Base-by-base conservation (phyloP, 92 coral and sea anemone species). In the Ricordea florida region DNA sequence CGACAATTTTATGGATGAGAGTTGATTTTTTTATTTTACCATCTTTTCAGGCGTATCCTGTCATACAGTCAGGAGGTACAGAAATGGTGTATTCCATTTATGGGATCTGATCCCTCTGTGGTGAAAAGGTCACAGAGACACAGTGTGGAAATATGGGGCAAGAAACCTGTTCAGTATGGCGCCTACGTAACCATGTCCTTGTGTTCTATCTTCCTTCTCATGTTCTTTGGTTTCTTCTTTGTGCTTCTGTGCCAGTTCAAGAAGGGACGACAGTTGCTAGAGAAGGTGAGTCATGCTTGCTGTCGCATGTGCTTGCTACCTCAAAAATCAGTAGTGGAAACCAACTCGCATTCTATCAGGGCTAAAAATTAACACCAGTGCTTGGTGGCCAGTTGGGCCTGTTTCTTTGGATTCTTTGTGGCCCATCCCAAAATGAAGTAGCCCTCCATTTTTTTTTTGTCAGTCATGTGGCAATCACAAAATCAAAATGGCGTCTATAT, bases 41-140 rank as follows among this genome's bases (percentile, higher is more conserved):
- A 6, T 9, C 22, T 17, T 30, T 53, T 13, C 60, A 29, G 98
- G 57, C 76, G 96, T 42, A 49, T 85, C 15, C 82, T 91, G 33
- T 92, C 87, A 26, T 82, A 85, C 80, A 87, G 91, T 29, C 79
- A 75, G 30, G 85, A 82, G 41, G 80, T 92, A 22, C 73, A 86
- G 67, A 91, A 88, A 68, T 94, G 98, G 98, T 94, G 96, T 46
- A 82, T 92, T 38, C 98, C 98, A 0, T 94, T 94, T 30, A 56
- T 92, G 43, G 98, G 98, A 23, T 85, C 98, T 23, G 98, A 94
- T 77, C 85, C 88, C 0, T 92, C 97, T 4, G 97, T 94, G 21
- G 98, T 94, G 30, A 88, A 96, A 10, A 81, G 98, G 15, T 81
- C 98, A 4, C 94, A 90, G 72, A 83, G 98, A 8, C 87, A 88